Base-by-base conservation (phyloP, 2,797 vertebrate genomes). In the Remorina albescens region DNA sequence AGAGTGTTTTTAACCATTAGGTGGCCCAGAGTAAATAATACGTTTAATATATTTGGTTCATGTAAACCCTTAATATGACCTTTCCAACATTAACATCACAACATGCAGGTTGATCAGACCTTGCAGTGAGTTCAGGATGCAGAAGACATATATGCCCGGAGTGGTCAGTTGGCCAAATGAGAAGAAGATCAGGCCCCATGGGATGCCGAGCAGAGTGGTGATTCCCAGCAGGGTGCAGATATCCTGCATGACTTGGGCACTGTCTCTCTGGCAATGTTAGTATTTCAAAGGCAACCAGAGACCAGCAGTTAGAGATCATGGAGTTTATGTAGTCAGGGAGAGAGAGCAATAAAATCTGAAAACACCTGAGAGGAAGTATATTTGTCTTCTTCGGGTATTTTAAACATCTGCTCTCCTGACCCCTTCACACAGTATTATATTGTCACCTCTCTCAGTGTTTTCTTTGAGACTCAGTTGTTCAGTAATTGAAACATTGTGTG, bases 81-180 rank as follows among this genome's bases (percentile, higher is more conserved):
- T 57, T 50, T 51, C 13, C 11, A 39, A 1, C 28, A n/a, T n/a
- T n/a, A 32, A 53, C 19, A 28, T 28, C 37, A 19, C 2, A 10
- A 25, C 26, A 32, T 42, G 8, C 1, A 44, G 32, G 11, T 1
- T 37, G 23, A 58, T n/a, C 47, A 0, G 5, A 96, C 95, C 94
- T 56, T 95, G 94, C 32, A 96, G 51, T 0, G 94, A 85, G 79
- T 95, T 96, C 50, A 95, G 83, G 80, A 93, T 83, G 63, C 91
- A 92, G 88, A 96, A 96, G 58, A 93, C 55, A 65, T 95, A 95
- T 66, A 94, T 75, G 53, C 92, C 91, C 0, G 74, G 46, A 11
- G 83, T 2, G 0, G 76, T 61, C 47, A 95, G 69, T 46, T 68
- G 0, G 0, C 86, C 70, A 0, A 94, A 95, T 9, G 91, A 93